Conservation (phyloP, 2,888 invertebrate species). For the Caenorhabditis sp. region DNA sequence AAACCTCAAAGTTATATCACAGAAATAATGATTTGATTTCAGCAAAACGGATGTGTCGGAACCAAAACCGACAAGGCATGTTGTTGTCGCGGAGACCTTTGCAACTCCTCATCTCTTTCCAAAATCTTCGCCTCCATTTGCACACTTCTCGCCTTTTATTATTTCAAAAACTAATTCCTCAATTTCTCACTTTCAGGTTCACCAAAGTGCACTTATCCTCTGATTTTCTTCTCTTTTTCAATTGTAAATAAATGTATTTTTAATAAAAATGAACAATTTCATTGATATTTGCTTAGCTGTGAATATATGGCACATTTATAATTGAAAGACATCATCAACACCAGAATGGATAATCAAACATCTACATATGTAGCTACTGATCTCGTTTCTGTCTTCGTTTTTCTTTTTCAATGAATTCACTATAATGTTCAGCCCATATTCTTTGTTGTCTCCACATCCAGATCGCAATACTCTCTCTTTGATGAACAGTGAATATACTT, state of each 20-base stretch:
- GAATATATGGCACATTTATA: background rate
- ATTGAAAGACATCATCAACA: constrained; percentile 1
- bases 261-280: constrained; percentile 1
- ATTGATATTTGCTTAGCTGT: no score
- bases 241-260: constrained; percentile 4
- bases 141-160: constrained; percentile 24
- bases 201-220: background rate
- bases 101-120: constrained; percentile 38
- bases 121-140: constrained; percentile 26
- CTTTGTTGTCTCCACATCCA: constrained; percentile 68
- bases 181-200: background rate
- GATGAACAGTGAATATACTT: constrained; percentile 61
- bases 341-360: background rate
- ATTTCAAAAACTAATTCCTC: constrained; percentile 26
- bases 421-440: constrained; percentile 38
- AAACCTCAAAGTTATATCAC: no score
- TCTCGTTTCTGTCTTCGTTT: constrained; percentile 9
- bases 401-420: constrained; percentile 35
- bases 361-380: no score
- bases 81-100: constrained; percentile 50
- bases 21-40: constrained; percentile 14
- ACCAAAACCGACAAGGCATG: constrained; percentile 44
- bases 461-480: constrained; percentile 64
- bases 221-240: background rate
- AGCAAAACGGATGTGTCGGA: constrained; percentile 52